Evolutionary conservation across 1,140 invertebrate species (phyloP).

Genomic region (Agrilus planipennis): DNA sequence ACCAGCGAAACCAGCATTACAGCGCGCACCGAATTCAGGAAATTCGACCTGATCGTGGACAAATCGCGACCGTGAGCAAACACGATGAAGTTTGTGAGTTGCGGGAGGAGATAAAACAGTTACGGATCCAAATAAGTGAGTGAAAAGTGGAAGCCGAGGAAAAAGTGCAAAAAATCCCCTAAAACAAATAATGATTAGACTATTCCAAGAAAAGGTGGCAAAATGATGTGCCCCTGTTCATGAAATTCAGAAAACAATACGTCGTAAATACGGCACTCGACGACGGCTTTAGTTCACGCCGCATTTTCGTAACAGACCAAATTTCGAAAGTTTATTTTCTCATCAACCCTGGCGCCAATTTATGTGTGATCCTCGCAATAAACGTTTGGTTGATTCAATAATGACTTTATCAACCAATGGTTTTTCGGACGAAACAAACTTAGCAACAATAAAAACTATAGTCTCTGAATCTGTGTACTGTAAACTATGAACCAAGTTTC

Average conservation of each 20-base stretch:
- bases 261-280: neutral
- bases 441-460: neutral
- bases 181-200: neutral
- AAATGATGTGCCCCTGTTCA: neutral
- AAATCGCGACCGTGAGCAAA: neutral
- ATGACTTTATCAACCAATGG: neutral
- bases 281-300: neutral
- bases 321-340: conserved; percentile 11
- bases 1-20: neutral
- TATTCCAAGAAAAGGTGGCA: neutral
- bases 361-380: neutral
- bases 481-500: conserved; percentile 16
- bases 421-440: neutral
- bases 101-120: neutral
- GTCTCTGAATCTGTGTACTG: neutral
- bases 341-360: conserved; percentile 12
- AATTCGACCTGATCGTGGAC: neutral
- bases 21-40: neutral
- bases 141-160: neutral
- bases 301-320: neutral
- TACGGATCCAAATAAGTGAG: neutral
- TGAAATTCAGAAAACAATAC: neutral
- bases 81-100: no score
- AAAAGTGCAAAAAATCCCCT: neutral
- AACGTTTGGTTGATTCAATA: neutral